phyloP scores from a whole-genome alignment of 1,140 invertebrate genomes.

The Drosophila sechellia region DNA sequence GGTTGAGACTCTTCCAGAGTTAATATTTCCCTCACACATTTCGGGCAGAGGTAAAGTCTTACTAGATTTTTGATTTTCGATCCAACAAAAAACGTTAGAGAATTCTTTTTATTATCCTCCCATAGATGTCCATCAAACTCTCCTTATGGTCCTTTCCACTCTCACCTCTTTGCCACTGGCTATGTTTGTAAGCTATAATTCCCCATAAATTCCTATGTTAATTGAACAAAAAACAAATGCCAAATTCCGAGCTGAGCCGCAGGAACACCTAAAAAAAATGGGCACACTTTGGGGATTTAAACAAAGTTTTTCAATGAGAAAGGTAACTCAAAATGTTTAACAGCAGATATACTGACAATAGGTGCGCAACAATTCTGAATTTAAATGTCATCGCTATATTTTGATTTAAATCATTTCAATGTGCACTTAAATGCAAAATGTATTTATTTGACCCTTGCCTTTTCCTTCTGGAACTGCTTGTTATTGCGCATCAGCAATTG shows the following conservation, averaged over 20 bases:
- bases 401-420: background rate
- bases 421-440: slow-evolving; percentile 3
- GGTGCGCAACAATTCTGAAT: slow-evolving; percentile 8
- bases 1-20: background rate
- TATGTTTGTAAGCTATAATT: slow-evolving; percentile 3
- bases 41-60: background rate
- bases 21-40: slow-evolving; percentile 7
- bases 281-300: background rate
- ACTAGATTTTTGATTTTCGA: slow-evolving; percentile 7
- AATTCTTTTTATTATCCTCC: background rate
- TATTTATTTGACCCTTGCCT: slow-evolving; percentile 6
- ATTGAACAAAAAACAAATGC: slow-evolving; percentile 26
- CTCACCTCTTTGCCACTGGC: background rate
- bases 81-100: background rate
- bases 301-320: slow-evolving; percentile 3
- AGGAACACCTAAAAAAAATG: background rate
- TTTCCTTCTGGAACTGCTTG: background rate
- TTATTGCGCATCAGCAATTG: slow-evolving; percentile 6
- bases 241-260: background rate
- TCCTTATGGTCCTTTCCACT: background rate
- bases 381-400: background rate
- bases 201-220: slow-evolving; percentile 9
- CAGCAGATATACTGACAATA: slow-evolving; percentile 7
- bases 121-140: background rate
- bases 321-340: slow-evolving; percentile 1